Conservation (phyloP, 2,888 invertebrate species). For the Diadromus collaris region DNA sequence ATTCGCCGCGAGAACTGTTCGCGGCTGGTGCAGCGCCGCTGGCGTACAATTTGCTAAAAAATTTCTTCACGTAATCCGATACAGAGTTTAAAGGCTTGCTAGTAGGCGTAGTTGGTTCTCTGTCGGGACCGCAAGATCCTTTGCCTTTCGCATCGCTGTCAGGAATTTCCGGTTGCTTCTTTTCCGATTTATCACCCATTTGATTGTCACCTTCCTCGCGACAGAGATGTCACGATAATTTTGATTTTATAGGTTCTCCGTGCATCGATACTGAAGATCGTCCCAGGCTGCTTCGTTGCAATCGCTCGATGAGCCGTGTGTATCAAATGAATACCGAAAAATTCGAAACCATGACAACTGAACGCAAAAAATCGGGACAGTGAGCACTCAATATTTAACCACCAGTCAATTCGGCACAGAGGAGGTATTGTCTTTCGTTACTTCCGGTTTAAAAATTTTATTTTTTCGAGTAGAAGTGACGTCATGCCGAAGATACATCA, state of each 20-base stretch:
- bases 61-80: slow-evolving; percentile 33
- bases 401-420: neutral
- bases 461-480: too few species aligned
- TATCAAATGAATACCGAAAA: neutral
- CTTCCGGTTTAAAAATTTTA: neutral
- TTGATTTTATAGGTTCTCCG: slow-evolving; percentile 11
- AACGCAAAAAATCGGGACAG: neutral
- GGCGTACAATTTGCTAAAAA: slow-evolving; percentile 22
- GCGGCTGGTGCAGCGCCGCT: slow-evolving; percentile 4
- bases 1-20: neutral
- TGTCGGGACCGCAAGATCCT: neutral
- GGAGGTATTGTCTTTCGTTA: neutral
- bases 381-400: neutral
- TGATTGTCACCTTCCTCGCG: neutral
- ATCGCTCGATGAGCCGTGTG: neutral
- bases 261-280: slow-evolving; percentile 13
- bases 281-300: slow-evolving; percentile 20
- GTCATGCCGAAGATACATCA: neutral
- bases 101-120: neutral
- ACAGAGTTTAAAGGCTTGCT: neutral
- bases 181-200: slow-evolving; percentile 41
- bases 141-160: slow-evolving; percentile 12
- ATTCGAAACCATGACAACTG: neutral
- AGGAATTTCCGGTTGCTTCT: slow-evolving; percentile 16
- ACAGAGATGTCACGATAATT: slow-evolving; percentile 38